Evolutionary conservation across 1,140 invertebrate species (phyloP), one percentile per base, ranked within the genome.

Genomic region (Cepaea nemoralis): DNA sequence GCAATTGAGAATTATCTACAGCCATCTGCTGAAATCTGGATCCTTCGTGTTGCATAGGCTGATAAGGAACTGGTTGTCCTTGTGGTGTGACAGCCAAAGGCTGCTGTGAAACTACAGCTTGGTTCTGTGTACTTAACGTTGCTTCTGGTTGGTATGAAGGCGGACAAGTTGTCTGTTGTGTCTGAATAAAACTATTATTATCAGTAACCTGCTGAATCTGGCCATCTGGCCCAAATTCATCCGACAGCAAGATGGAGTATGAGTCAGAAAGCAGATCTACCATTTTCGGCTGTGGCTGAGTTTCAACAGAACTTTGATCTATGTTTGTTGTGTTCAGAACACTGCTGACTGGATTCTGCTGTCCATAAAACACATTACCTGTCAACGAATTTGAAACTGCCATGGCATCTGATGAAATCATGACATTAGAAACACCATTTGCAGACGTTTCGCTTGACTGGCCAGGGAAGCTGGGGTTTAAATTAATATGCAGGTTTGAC

Each of bases 241-340:
- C 45, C 12, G 40, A 27, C n/a, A 75, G n/a, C 48, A 75, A 75
- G 31, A 75, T 50, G n/a, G 40, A 50, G 42, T 75, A 48, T 8
- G 73, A 35, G 31, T 75, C 73, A 31, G 73, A 75, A 27, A 75
- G 73, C 2, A 75, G 73, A 45, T 75, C 73, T 45, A 75, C 27
- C 73, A 75, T 75, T 45, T 75, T 75, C 31, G 73, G 45, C 24
- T 75, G 73, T 75, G 22, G 48, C 24, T 71, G 69, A 39, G 31
- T 42, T 12, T 75, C 73, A 31, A 27, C 45, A 27, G 0, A 1
- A 45, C 5, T 1, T 71, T 5, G 2, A n/a, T 71, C 37, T 27
- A 22, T 22, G 22, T n/a, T 39, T 39, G 59, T 63, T 31, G 59
- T 31, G 27, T 16, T 63, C n/a, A 63, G 33, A 27, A 63, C 27